phyloP scores from a whole-genome alignment of 2,888 invertebrate species.

The Branchellion lobata region DNA sequence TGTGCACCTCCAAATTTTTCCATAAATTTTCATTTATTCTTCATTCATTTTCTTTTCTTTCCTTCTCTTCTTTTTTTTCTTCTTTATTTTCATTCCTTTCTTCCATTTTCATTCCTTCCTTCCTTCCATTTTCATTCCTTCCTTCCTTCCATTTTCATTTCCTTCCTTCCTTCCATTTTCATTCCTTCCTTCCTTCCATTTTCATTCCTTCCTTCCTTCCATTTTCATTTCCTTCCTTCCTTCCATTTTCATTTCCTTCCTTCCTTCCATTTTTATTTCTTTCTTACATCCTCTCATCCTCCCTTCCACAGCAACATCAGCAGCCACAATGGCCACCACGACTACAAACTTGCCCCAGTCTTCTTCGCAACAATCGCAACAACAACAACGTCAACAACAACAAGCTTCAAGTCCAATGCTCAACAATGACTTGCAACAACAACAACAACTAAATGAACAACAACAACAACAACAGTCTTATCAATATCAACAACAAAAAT shows the following conservation, averaged over 20 bases:
- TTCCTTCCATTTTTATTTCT: too few species aligned
- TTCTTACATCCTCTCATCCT: background rate
- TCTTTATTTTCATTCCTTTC: too few species aligned
- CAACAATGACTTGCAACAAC: slow-evolving; percentile 25
- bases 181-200: too few species aligned
- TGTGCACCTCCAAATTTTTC: too few species aligned
- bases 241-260: background rate
- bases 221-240: background rate
- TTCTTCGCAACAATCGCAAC: slow-evolving; percentile 22
- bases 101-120: too few species aligned
- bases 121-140: too few species aligned
- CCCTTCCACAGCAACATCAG: slow-evolving; percentile 19
- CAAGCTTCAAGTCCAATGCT: slow-evolving; percentile 34
- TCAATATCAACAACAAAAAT: slow-evolving; percentile 1
- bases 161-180: too few species aligned
- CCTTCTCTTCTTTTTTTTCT: too few species aligned
- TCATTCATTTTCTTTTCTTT: too few species aligned
- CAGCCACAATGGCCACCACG: slow-evolving; percentile 30
- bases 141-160: too few species aligned
- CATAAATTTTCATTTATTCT: too few species aligned
- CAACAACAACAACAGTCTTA: background rate
- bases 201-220: slow-evolving; percentile 60
- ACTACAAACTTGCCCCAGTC: slow-evolving; percentile 29
- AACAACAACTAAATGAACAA: slow-evolving; percentile 10
- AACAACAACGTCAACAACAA: slow-evolving; percentile 16